These are phyloP conservation scores for Pyrocephalus nanus DNA, from an alignment of 2,797 vertebrate species.

Conservation along the genomic window DNA sequence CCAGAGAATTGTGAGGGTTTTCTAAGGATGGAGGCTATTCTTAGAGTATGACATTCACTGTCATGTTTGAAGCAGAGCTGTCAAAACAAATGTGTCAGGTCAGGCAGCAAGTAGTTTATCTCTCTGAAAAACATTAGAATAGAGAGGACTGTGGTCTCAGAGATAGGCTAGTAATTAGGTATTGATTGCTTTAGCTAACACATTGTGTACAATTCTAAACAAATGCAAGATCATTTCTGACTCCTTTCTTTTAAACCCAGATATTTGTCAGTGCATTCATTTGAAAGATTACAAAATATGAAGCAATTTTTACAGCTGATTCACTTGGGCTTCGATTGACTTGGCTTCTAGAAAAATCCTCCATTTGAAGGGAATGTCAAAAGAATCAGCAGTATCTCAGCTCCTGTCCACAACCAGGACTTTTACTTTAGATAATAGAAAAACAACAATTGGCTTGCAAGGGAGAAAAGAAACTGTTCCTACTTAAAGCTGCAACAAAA, in stretches of 20 bases:
- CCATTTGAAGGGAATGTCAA: constrained; percentile 32
- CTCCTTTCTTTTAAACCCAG: constrained; percentile 64
- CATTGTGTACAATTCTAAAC: constrained; percentile 69
- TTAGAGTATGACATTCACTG: constrained; percentile 34
- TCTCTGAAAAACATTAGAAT: constrained; percentile 67
- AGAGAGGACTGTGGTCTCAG: constrained; percentile 36
- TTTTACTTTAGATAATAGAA: background rate
- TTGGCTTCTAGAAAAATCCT: constrained; percentile 6
- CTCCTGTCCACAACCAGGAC: background rate
- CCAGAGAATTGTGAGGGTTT: background rate
- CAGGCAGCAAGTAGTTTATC: constrained; percentile 64
- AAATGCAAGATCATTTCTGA: constrained; percentile 68
- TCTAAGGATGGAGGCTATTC: constrained; percentile 20
- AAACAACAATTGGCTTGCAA: background rate
- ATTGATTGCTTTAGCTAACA: constrained; percentile 76
- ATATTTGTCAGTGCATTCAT: constrained; percentile 60
- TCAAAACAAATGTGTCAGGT: constrained; percentile 70
- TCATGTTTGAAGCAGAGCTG: constrained; percentile 58
- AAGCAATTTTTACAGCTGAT: constrained; percentile 49
- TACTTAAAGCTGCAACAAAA: background rate
- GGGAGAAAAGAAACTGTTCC: background rate
- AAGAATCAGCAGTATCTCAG: background rate
- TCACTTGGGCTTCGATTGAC: constrained; percentile 56
- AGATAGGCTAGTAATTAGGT: constrained; percentile 76
- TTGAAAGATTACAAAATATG: constrained; percentile 66